phyloP scores from a whole-genome alignment of 2,888 invertebrate genomes.

The Pristionchus mayeri region DNA sequence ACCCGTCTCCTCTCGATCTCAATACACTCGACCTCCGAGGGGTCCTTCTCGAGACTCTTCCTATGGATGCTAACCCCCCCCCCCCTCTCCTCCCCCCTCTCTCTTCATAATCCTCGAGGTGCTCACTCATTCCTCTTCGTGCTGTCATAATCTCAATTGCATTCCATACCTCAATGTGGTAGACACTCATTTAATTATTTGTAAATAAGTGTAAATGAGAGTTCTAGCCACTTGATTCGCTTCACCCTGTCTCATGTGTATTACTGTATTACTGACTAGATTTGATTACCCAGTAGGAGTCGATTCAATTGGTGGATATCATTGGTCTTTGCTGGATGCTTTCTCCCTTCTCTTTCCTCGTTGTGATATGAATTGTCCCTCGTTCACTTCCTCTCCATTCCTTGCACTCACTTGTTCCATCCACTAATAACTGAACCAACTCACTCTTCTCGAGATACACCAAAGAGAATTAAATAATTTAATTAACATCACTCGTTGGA shows the following conservation, averaged over 20 bases:
- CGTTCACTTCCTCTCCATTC: conserved; percentile 1
- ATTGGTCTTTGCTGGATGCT: background rate
- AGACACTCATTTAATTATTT: conserved; percentile 25
- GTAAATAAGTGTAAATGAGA: conserved; percentile 38
- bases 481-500: background rate
- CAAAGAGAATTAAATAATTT: conserved; percentile 28
- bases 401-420: conserved; percentile 31
- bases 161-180: conserved; percentile 36
- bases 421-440: conserved; percentile 40
- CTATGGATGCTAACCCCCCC: background rate
- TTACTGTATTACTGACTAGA: conserved; percentile 10
- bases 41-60: background rate
- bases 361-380: conserved; percentile 25
- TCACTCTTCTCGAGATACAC: conserved; percentile 3
- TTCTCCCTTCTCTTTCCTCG: background rate
- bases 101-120: background rate
- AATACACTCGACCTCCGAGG: conserved; percentile 22
- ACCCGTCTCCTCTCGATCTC: conserved; percentile 23
- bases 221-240: background rate
- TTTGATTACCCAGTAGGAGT: conserved; percentile 1
- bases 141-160: conserved; percentile 28
- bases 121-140: background rate
- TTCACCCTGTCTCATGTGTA: background rate
- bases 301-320: conserved; percentile 26
- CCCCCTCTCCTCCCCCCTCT: background rate